These are phyloP conservation scores for Bombus pascuorum DNA, from an alignment of 1,140 invertebrate species.

Conservation along the genomic window DNA sequence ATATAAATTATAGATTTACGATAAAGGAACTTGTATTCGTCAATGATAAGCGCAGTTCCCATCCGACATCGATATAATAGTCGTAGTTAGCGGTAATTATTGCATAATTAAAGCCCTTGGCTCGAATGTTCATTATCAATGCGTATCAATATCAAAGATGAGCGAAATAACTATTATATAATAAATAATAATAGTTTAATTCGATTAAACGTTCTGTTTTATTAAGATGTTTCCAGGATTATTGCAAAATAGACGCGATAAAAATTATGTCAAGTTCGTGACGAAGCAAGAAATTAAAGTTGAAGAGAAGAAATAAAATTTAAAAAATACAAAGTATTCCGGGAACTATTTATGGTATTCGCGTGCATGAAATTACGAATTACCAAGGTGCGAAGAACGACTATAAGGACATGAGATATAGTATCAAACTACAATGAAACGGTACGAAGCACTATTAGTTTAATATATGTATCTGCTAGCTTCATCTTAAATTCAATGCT, in stretches of 20 bases:
- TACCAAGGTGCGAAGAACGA: not conserved
- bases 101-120: not conserved
- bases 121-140: not conserved
- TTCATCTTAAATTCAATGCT: not conserved
- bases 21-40: too few relatives aligned
- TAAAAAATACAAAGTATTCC: not conserved
- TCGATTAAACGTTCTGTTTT: not conserved
- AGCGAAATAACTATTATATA: too few relatives aligned
- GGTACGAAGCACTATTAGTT: not conserved
- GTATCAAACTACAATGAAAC: not conserved
- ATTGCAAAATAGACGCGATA: not conserved
- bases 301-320: not conserved
- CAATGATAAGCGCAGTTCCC: too few relatives aligned
- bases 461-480: not conserved
- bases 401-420: not conserved
- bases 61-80: too few relatives aligned
- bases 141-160: not conserved
- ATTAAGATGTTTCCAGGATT: not conserved
- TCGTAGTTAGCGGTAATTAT: not conserved
- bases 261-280: not conserved
- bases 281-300: not conserved
- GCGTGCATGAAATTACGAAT: not conserved
- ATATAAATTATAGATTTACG: too few relatives aligned
- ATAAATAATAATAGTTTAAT: not conserved
- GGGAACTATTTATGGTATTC: not conserved